These are phyloP conservation scores for Cottoperca gobio DNA, from an alignment of 2,797 vertebrate species.

Conservation along the genomic window DNA sequence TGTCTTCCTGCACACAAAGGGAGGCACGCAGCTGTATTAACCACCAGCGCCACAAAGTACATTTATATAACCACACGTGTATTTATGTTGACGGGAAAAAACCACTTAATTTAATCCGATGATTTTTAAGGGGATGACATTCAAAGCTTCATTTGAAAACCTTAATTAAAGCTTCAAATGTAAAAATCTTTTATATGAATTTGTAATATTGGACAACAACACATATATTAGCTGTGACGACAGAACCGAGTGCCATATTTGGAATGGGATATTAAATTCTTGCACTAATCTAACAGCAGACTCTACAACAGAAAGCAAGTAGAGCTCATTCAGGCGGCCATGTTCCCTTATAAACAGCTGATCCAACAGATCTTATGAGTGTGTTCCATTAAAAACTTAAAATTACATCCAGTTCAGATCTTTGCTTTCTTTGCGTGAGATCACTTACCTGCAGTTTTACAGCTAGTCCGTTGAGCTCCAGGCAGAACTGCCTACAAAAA, in stretches of 20 bases:
- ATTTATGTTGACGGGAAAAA: too few relatives aligned
- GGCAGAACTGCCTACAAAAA: constrained; percentile 93
- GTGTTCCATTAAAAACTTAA: neutral
- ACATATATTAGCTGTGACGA: neutral
- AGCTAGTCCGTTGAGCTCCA: constrained; percentile 98
- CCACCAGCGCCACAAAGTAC: too few relatives aligned
- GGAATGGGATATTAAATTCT: too few relatives aligned
- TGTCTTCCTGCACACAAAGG: too few relatives aligned
- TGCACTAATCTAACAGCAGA: neutral
- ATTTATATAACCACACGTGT: too few relatives aligned
- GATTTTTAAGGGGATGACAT: too few relatives aligned
- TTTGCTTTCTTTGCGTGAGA: neutral
- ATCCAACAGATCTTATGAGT: neutral
- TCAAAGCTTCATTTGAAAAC: too few relatives aligned
- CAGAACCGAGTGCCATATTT: too few relatives aligned
- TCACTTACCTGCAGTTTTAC: constrained; percentile 96
- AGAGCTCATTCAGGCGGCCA: neutral
- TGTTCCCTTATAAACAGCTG: neutral
- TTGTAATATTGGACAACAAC: neutral
- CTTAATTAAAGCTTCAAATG: too few relatives aligned
- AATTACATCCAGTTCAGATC: neutral
- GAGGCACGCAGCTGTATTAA: too few relatives aligned
- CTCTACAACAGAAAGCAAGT: neutral
- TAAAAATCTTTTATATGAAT: too few relatives aligned
- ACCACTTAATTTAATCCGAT: too few relatives aligned